Evolutionary conservation across 1,140 invertebrate genomes (phyloP), one percentile per base, ranked within the genome.

Genomic region (Onthophagus taurus): DNA sequence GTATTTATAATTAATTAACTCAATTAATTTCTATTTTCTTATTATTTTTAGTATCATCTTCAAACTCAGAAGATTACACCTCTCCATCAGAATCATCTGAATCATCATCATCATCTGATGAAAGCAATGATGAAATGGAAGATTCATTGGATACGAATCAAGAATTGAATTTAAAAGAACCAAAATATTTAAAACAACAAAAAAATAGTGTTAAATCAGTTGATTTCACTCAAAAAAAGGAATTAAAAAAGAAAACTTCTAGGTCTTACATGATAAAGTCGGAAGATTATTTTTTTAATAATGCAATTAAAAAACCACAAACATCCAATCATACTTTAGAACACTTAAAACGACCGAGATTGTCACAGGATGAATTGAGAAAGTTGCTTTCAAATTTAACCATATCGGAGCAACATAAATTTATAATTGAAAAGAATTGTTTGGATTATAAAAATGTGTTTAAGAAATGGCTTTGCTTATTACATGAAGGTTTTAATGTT

Each of bases 401-500:
- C 46, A 48, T 80, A 30, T 74, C 76, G 1, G 47, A 57, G 3
- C 65, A 70, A 52, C 82, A 86, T 59, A 65, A 67, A 51, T 54
- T 52, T 0, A 65, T 66, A 39, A 70, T 81, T 9, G n/a, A n/a
- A n/a, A 55, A 66, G 39, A 66, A 67, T 17, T 65, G 79, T 0
- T 64, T 67, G 43, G 55, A 75, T 33, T 72, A 76, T 50, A 63
- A 68, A 29, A 60, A 64, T 3, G 63, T 73, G 21, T 78, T 78
- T 53, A 55, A 70, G 23, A 75, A 72, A 59, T 80, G 76, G 76
- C 51, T 78, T 45, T 76, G 69, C 57, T 58, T 74, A 54, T 70
- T 72, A 44, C 89, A 88, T 58, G 80, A 92, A 76, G 85, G 85
- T 20, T 93, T 85, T 57, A 95, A 83, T 59, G 66, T 96, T 20